Conservation (phyloP, 2,888 invertebrate genomes). For the Hedya salicella region DNA sequence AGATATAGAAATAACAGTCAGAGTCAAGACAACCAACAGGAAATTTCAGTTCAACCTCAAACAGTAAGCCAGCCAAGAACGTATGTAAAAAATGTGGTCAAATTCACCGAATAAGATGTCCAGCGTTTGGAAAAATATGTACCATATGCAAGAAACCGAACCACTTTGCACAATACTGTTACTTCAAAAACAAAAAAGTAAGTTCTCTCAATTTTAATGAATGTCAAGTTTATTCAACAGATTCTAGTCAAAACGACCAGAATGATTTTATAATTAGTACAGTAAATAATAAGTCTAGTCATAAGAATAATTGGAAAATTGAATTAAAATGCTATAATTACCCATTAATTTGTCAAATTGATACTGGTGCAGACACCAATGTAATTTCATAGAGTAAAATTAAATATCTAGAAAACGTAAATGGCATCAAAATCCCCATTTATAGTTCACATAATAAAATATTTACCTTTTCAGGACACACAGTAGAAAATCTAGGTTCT, state of each 20-base stretch:
- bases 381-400: neutral
- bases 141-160: slow-evolving; percentile 9
- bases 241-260: neutral
- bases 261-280: neutral
- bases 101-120: slow-evolving; percentile 3
- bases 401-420: neutral
- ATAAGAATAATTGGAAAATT: slow-evolving; percentile 1
- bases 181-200: slow-evolving; percentile 6
- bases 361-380: slow-evolving; percentile 1
- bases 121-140: slow-evolving; percentile 20
- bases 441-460: slow-evolving; percentile 3
- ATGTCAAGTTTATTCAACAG: no score
- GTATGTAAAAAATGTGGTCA: slow-evolving; percentile 2
- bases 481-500: neutral
- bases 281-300: neutral
- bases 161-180: slow-evolving; percentile 19
- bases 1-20: neutral
- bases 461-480: slow-evolving; percentile 20
- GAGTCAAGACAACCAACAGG: no score
- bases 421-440: neutral
- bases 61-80: no score
- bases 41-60: no score
- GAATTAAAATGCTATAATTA: neutral
- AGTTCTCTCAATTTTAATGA: neutral
- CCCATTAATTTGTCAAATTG: neutral